These are phyloP conservation scores for Cheilosia grossa DNA, from an alignment of 2,888 invertebrate species.

Conservation along the genomic window DNA sequence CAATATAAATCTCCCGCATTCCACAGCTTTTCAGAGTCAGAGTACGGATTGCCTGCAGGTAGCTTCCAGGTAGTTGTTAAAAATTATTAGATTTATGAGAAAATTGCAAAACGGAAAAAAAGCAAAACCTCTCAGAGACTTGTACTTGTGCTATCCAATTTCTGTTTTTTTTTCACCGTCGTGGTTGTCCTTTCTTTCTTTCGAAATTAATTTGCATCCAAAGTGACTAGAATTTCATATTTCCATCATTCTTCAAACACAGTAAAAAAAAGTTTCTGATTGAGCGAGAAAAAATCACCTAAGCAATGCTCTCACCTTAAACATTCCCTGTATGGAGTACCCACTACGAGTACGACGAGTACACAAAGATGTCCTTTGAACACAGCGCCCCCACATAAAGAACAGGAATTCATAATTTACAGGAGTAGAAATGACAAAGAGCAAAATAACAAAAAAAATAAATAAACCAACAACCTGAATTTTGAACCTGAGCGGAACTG, in stretches of 20 bases:
- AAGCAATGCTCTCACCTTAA: constrained; percentile 24
- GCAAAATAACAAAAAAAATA: constrained; percentile 11
- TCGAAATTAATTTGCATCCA: constrained; percentile 53
- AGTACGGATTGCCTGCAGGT: background rate
- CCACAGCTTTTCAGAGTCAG: background rate
- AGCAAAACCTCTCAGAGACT: background rate
- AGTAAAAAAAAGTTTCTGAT: constrained; percentile 12
- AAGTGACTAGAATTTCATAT: constrained; percentile 55
- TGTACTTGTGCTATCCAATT: background rate
- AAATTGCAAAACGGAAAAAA: background rate
- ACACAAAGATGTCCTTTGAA: constrained; percentile 42
- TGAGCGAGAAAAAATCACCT: constrained; percentile 28
- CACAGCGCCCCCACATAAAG: constrained; percentile 20
- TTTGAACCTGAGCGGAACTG: constrained; percentile 58
- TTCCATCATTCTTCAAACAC: constrained; percentile 26
- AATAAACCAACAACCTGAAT: constrained; percentile 17
- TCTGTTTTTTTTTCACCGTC: constrained; percentile 1
- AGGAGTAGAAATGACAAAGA: constrained; percentile 21
- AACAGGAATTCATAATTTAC: constrained; percentile 42
- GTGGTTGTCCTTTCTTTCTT: background rate
- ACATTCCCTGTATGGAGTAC: background rate
- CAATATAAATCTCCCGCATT: constrained; percentile 39
- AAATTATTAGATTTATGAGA: constrained; percentile 56
- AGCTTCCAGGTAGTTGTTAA: constrained; percentile 1
- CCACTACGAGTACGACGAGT: background rate